Base-by-base conservation (phyloP, 2,113 vertebrate species). In the Piliocolobus tephrosceles region DNA sequence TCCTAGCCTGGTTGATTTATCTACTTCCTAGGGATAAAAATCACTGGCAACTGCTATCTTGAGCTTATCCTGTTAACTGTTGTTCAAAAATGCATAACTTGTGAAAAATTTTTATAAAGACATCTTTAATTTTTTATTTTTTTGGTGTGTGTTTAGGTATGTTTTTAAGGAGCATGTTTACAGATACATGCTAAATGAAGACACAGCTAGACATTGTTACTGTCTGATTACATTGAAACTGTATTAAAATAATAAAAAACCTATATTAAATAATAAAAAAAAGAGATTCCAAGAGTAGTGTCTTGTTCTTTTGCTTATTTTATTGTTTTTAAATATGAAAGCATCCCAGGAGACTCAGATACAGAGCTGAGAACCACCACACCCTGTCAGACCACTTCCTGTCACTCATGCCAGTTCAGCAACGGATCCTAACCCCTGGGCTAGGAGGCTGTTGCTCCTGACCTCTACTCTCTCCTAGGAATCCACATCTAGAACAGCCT, bases 321-420 rank as follows among this genome's bases (percentile, higher is more conserved):
- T 32, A 55, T 88, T 94, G 27, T 61, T 94, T 90, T 90, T 35
- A 88, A 84, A 78, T 40, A 58, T 32, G 57, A 94, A 66, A 45
- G 4, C 14, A n/a, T 75, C 52, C 27, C 57, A 68, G 38, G 45
- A 94, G 40, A 64, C 72, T 76, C 50, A 50, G 61, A 87, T 11
- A 5, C 14, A 87, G 47, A 75, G 23, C 58, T 27, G 57, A 75
- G 22, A 87, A 55, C 50, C 17, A n/a, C 55, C 40, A 14, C 11
- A 70, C 17, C 61, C 45, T 50, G 4, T 66, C 17, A 3, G 25
- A 9, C 9, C 30, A 22, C 7, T 43, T 52, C 6, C 23, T 27
- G 3, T 38, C 3, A 1, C 30, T n/a, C 75, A 66, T 2, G 1
- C 61, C 22, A 16, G 5, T 40, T 94, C 81, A 70, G 17, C 64